phyloP scores from a whole-genome alignment of 2,888 invertebrate genomes.

The Lymantria monacha region DNA sequence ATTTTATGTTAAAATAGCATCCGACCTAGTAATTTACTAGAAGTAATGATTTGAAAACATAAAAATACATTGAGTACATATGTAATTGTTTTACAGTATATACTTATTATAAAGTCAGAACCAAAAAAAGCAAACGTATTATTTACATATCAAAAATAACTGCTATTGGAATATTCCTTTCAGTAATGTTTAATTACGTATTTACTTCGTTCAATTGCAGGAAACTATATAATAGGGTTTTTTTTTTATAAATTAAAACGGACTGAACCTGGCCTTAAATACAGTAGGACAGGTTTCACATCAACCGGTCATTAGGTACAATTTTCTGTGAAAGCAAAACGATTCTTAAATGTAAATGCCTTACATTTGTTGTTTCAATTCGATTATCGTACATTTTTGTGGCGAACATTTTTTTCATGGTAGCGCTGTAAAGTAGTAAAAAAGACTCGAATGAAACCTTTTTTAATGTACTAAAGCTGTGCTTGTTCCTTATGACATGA shows the following conservation, averaged over 20 bases:
- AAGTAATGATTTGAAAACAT: neutral
- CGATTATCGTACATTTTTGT: neutral
- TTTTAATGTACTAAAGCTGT: no score
- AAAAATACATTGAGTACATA: neutral
- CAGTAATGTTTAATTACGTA: constrained; percentile 3
- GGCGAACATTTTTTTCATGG: neutral
- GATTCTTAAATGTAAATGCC: neutral
- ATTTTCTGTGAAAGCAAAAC: constrained; percentile 30
- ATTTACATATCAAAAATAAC: neutral
- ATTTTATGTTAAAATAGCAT: no score
- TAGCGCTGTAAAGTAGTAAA: no score
- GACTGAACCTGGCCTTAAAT: constrained; percentile 21
- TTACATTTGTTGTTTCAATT: neutral
- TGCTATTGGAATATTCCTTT: neutral
- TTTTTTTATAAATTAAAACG: constrained; percentile 18
- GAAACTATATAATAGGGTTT: constrained; percentile 7
- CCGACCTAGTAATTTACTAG: no score
- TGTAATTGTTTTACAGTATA: neutral
- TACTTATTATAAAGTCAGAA: neutral
- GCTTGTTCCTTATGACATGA: no score
- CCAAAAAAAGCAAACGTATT: neutral
- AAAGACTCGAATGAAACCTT: no score
- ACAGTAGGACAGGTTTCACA: constrained; percentile 36
- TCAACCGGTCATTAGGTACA: constrained; percentile 46
- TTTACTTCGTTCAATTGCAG: constrained; percentile 7